A percentile compares a stretch with the other conserved stretches of the same genome.
phyloP scores from a whole-genome alignment of 2,888 invertebrate species.

The Drosophila villosipedis region DNA sequence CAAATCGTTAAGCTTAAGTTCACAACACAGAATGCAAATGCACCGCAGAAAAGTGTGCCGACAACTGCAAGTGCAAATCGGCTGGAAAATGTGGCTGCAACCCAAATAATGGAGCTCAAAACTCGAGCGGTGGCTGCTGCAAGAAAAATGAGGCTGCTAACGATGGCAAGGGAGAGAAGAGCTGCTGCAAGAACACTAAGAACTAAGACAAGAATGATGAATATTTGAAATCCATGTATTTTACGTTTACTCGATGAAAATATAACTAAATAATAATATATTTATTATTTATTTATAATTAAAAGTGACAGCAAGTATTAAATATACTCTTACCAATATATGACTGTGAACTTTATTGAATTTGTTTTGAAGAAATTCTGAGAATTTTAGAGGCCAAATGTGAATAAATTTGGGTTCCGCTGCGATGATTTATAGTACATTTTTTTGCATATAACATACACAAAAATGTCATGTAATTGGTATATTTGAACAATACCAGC shows the following conservation, averaged over 20 bases:
- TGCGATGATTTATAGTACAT: not conserved
- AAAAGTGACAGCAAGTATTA: slow-evolving; percentile 7
- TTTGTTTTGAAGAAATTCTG: too few relatives aligned
- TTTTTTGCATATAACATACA: not conserved
- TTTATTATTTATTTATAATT: slow-evolving; percentile 31
- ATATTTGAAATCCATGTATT: slow-evolving; percentile 18
- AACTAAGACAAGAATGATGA: not conserved
- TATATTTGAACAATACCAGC: not conserved
- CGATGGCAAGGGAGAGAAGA: slow-evolving; percentile 9
- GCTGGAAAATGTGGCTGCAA: slow-evolving; percentile 62
- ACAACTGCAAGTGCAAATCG: slow-evolving; percentile 79
- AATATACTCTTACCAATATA: slow-evolving; percentile 69
- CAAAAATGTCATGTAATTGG: not conserved
- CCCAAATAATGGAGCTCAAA: slow-evolving; percentile 9
- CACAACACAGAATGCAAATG: slow-evolving; percentile 81
- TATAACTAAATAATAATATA: too few relatives aligned
- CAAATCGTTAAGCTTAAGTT: not conserved
- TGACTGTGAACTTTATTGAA: slow-evolving; percentile 58
- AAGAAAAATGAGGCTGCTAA: slow-evolving; percentile 16
- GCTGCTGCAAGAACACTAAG: slow-evolving; percentile 43
- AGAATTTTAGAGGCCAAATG: too few relatives aligned
- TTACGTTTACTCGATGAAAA: slow-evolving; percentile 28
- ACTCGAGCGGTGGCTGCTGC: slow-evolving; percentile 36
- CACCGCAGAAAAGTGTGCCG: slow-evolving; percentile 79
- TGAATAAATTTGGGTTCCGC: slow-evolving; percentile 9